These are phyloP conservation scores for Elephas maximus DNA, from an alignment of 2,113 vertebrate genomes.

Conservation along the genomic window DNA sequence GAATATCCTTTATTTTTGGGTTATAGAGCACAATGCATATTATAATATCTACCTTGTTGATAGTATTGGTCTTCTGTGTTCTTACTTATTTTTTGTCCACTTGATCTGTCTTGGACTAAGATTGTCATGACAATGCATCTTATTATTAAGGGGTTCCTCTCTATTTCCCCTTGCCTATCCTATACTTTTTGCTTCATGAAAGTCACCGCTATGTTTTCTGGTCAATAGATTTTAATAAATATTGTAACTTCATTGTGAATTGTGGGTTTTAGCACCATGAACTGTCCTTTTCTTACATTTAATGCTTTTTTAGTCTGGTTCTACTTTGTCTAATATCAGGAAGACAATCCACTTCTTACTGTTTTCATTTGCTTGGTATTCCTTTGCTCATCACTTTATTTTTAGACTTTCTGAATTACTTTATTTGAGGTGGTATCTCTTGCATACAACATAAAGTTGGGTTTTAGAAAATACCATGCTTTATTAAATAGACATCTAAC, in stretches of 20 bases:
- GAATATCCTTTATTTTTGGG: background rate
- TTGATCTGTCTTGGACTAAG: background rate
- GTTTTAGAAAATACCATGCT: conserved; percentile 20
- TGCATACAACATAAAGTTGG: background rate
- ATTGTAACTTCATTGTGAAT: background rate
- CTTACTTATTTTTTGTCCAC: background rate
- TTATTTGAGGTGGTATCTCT: background rate
- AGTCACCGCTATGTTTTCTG: background rate
- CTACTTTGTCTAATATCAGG: background rate
- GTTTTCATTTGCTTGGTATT: background rate
- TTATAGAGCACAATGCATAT: background rate
- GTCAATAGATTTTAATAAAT: conserved; percentile 5
- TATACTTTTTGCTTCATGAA: conserved; percentile 13
- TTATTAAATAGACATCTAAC: conserved; percentile 45
- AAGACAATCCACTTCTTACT: conserved; percentile 9
- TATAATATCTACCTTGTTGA: background rate
- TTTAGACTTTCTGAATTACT: conserved; percentile 56
- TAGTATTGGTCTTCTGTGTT: background rate
- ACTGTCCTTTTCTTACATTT: background rate
- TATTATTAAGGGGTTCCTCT: background rate
- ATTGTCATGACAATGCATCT: background rate
- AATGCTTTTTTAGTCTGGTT: conserved; percentile 47
- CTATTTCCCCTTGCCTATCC: background rate
- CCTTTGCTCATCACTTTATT: background rate
- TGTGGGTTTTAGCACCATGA: background rate